Conservation (phyloP, 1,140 invertebrate species). For the Bombus impatiens region DNA sequence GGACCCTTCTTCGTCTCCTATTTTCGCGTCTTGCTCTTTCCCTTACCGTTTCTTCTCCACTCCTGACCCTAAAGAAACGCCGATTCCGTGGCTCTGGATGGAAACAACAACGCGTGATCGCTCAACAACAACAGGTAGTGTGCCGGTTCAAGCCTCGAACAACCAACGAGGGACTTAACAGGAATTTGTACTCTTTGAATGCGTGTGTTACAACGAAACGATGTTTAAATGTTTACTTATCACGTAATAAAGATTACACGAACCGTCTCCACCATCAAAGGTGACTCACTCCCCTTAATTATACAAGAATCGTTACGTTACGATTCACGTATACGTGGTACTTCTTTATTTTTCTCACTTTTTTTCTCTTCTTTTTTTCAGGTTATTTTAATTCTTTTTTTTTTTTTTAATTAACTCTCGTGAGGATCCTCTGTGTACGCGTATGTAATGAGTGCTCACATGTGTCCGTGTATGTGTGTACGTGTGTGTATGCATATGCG, state of each 20-base stretch:
- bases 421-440: slow-evolving; percentile 8
- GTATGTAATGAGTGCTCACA: slow-evolving; percentile 23
- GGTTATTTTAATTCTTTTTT: background rate
- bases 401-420: background rate
- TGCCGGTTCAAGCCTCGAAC: slow-evolving; percentile 42
- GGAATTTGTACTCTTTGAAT: slow-evolving; percentile 81
- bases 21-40: background rate
- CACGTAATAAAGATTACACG: slow-evolving; percentile 51
- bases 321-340: slow-evolving; percentile 44
- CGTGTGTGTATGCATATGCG: background rate
- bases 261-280: background rate
- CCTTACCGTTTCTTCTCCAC: too few relatives aligned
- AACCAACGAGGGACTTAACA: slow-evolving; percentile 73
- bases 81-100: background rate
- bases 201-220: slow-evolving; percentile 62
- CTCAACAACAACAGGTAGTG: slow-evolving; percentile 57
- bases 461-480: slow-evolving; percentile 18
- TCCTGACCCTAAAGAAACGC: background rate
- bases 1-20: background rate
- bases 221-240: slow-evolving; percentile 51
- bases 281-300: slow-evolving; percentile 52
- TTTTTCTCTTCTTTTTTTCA: background rate
- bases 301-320: slow-evolving; percentile 25
- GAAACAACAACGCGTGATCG: slow-evolving; percentile 48
- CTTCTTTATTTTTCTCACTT: background rate